Conservation (phyloP, 2,888 invertebrate species). For the Temnothorax ravouxi region DNA sequence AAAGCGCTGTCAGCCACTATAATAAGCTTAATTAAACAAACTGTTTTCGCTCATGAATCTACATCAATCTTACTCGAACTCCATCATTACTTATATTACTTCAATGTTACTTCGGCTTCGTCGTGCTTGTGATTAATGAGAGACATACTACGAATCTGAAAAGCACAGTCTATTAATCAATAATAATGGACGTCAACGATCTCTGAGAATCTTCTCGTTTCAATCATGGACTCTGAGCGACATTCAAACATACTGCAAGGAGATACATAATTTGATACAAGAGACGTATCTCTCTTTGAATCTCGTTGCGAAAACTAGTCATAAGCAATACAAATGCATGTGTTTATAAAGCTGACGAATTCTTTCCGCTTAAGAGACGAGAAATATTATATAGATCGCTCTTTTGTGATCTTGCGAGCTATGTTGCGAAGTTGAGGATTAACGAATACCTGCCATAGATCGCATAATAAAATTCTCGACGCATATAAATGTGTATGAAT, state of each 20-base stretch:
- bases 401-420: neutral
- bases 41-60: constrained; percentile 8
- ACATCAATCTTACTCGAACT: constrained; percentile 24
- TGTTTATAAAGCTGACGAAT: constrained; percentile 20
- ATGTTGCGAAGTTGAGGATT: neutral
- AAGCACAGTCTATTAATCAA: constrained; percentile 42
- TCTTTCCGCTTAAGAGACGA: neutral
- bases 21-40: constrained; percentile 37
- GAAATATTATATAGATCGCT: constrained; percentile 16
- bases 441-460: neutral
- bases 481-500: constrained; percentile 25
- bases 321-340: constrained; percentile 26
- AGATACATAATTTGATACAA: neutral
- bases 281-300: constrained; percentile 19
- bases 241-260: neutral
- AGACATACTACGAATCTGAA: neutral
- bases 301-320: constrained; percentile 4
- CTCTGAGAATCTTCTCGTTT: neutral
- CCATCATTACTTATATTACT: constrained; percentile 34
- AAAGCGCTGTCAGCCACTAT: neutral
- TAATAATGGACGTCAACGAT: constrained; percentile 49
- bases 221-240: constrained; percentile 2
- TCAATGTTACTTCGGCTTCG: constrained; percentile 9
- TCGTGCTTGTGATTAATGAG: constrained; percentile 35
- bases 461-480: constrained; percentile 4